These are phyloP conservation scores for Argyra leucocephala DNA, from an alignment of 2,888 invertebrate genomes.

Conservation along the genomic window DNA sequence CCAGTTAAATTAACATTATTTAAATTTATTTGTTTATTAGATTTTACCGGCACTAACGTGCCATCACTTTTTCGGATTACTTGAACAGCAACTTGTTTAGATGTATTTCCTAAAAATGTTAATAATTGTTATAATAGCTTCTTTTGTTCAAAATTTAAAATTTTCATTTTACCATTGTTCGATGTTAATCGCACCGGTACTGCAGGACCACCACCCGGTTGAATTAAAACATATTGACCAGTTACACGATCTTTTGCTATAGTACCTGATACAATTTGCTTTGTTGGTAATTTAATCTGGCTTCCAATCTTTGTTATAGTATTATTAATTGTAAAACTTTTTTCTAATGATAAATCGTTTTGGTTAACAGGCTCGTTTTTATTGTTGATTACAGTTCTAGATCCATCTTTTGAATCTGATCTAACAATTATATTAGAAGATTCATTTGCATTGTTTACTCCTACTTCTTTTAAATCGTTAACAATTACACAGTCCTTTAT, in stretches of 20 bases:
- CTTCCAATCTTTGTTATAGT: background rate
- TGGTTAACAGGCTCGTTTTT: too few species aligned
- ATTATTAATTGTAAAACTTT: background rate
- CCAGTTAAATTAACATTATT: constrained; percentile 22
- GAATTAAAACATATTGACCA: constrained; percentile 8
- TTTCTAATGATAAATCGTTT: background rate
- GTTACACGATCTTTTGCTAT: constrained; percentile 5
- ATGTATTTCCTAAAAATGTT: background rate
- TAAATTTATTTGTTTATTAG: constrained; percentile 23
- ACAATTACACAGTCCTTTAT: background rate
- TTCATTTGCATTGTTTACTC: background rate
- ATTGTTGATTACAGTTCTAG: too few species aligned
- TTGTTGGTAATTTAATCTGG: constrained; percentile 5
- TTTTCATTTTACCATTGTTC: background rate
- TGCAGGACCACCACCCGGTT: background rate
- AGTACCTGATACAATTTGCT: constrained; percentile 7
- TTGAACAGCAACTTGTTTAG: constrained; percentile 29
- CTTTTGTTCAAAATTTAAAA: background rate
- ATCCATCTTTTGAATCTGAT: background rate
- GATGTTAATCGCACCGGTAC: background rate
- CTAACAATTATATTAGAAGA: background rate
- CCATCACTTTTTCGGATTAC: constrained; percentile 32
- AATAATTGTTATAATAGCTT: background rate
- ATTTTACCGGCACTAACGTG: constrained; percentile 28
- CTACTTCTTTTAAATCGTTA: background rate